A percentile compares a stretch with the other conserved stretches of the same genome.
phyloP scores from a whole-genome alignment of 2,797 vertebrate genomes.

The Acanthiza pusilla region DNA sequence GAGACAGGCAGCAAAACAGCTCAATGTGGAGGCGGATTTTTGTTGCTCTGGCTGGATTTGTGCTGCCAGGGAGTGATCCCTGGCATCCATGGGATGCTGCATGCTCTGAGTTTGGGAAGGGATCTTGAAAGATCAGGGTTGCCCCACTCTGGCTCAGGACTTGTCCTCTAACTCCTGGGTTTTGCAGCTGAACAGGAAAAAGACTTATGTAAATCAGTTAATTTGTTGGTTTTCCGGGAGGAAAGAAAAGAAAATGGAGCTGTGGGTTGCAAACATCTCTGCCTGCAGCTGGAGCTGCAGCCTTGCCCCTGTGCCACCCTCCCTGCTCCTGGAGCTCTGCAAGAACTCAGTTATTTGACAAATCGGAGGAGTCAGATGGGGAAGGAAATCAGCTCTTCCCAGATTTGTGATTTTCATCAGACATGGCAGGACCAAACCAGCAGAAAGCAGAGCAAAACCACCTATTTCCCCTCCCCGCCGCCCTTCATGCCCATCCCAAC shows the following conservation, averaged over 20 bases:
- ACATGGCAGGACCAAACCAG: neutral
- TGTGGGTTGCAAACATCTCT: fast-evolving
- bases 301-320: neutral
- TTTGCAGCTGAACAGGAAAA: neutral
- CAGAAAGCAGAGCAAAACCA: neutral
- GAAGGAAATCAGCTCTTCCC: neutral
- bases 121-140: neutral
- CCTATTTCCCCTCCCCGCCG: neutral
- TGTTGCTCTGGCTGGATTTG: neutral
- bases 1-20: neutral
- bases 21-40: fast-evolving
- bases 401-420: neutral
- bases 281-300: neutral
- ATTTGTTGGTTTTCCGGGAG: neutral
- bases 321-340: neutral
- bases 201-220: fast-evolving
- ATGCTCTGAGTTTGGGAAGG: neutral
- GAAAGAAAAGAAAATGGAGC: neutral
- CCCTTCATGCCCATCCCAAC: neutral
- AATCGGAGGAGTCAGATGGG: neutral
- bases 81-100: fast-evolving
- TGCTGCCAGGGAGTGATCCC: neutral
- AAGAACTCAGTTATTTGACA: neutral
- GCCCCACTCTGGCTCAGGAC: neutral
- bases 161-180: neutral